Conservation (phyloP, 2,113 vertebrate genomes). For the Hystrix cristata region DNA sequence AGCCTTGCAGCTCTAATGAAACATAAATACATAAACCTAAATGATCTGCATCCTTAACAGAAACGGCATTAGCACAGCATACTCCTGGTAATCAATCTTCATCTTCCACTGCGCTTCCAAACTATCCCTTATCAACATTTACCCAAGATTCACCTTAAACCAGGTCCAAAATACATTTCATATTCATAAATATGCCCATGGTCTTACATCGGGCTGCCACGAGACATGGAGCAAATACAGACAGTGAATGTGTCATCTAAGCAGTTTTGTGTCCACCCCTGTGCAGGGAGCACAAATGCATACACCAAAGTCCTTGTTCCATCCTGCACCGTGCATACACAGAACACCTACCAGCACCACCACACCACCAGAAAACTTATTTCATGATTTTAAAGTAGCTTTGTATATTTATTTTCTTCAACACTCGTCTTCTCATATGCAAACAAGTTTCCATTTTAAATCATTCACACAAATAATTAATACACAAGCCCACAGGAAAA, state of each 20-base stretch:
- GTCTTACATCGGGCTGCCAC: background rate
- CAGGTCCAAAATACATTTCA: background rate
- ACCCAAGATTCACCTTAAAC: conserved; percentile 39
- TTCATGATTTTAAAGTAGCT: background rate
- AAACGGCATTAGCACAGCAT: background rate
- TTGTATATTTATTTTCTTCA: background rate
- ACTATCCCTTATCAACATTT: background rate
- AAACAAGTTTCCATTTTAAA: background rate
- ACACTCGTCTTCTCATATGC: background rate
- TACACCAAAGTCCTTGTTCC: accelerated
- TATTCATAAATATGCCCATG: background rate
- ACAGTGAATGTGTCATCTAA: background rate
- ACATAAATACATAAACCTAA: conserved; percentile 11
- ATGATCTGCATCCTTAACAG: conserved; percentile 18
- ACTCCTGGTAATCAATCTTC: conserved; percentile 22
- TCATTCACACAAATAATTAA: background rate
- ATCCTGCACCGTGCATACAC: no score
- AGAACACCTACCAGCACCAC: background rate
- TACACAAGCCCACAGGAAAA: background rate
- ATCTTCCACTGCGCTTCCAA: background rate
- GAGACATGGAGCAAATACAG: background rate
- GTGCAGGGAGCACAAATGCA: accelerated
- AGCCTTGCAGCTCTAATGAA: background rate
- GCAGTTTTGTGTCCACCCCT: background rate
- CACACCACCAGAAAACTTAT: background rate